phyloP scores from a whole-genome alignment of 1,140 invertebrate species.

The Phthorimaea operculella region DNA sequence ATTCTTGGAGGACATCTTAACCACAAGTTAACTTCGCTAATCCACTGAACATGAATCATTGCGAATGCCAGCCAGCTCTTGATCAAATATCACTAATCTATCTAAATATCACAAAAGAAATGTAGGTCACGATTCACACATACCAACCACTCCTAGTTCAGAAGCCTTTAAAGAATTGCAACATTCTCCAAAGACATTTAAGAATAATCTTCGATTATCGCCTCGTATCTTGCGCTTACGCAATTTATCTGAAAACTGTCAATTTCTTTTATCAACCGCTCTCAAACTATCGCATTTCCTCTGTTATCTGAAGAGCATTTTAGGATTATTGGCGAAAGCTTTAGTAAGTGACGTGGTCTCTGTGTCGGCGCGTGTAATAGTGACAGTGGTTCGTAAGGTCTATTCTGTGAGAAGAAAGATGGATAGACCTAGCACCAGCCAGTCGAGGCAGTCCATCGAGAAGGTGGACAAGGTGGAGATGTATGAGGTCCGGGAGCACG shows the following conservation, averaged over 20 bases:
- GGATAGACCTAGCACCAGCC: conserved; percentile 56
- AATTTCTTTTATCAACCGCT: conserved; percentile 18
- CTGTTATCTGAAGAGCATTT: background rate
- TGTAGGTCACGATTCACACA: conserved; percentile 17
- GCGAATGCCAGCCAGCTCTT: too few relatives aligned
- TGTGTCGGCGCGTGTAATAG: conserved; percentile 29
- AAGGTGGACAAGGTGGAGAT: conserved; percentile 45
- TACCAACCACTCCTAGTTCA: conserved; percentile 14
- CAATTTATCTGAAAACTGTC: conserved; percentile 59
- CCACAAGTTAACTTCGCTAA: too few relatives aligned
- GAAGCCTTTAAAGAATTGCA: conserved; percentile 27
- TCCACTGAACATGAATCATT: too few relatives aligned
- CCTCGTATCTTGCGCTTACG: conserved; percentile 41
- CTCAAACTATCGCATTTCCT: background rate
- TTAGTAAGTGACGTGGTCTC: conserved; percentile 28
- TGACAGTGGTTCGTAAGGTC: conserved; percentile 25
- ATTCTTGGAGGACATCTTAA: too few relatives aligned
- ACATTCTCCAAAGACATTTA: conserved; percentile 27
- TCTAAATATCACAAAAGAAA: background rate
- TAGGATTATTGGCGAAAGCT: conserved; percentile 4
- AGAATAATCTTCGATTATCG: conserved; percentile 30
- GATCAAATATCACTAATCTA: too few relatives aligned
- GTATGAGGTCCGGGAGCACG: conserved; percentile 58
- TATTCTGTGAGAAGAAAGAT: conserved; percentile 29
- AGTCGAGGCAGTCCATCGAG: conserved; percentile 49